Evolutionary conservation across 2,113 vertebrate genomes (phyloP).

Genomic region (Tautogolabrus adspersus): DNA sequence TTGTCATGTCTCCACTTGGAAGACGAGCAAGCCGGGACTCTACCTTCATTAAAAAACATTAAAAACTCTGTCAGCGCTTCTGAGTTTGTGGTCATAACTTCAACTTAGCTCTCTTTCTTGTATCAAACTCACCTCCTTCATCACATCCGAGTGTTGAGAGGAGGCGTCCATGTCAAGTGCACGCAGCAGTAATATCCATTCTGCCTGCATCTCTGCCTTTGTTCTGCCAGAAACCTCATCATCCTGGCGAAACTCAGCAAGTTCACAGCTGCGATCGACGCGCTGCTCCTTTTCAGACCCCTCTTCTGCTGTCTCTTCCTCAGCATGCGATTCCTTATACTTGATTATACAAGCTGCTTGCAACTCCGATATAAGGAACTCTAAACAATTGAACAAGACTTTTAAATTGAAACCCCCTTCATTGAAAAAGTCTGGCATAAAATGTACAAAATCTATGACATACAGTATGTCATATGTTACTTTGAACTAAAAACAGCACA

Average conservation of each 20-base stretch:
- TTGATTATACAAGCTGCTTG: constrained; percentile 74
- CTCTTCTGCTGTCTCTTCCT: constrained; percentile 41
- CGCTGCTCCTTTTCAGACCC: constrained; percentile 75
- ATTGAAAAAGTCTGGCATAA: background rate
- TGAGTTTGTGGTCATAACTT: background rate
- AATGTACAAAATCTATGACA: background rate
- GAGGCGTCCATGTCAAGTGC: constrained; percentile 73
- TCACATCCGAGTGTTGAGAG: constrained; percentile 64
- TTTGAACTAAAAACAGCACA: background rate
- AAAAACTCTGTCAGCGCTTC: background rate
- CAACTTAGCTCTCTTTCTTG: background rate
- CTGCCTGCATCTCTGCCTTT: constrained; percentile 60
- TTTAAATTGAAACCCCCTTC: background rate
- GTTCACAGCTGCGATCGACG: constrained; percentile 9
- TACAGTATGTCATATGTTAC: background rate
- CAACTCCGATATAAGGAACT: constrained; percentile 82
- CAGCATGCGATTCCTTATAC: constrained; percentile 63
- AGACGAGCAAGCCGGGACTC: constrained; percentile 66
- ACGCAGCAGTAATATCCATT: constrained; percentile 72
- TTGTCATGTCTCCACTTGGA: constrained; percentile 59
- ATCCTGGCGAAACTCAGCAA: constrained; percentile 18
- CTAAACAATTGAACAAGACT: constrained; percentile 48
- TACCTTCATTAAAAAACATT: constrained; percentile 68
- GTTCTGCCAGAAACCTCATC: constrained; percentile 21
- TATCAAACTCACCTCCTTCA: constrained; percentile 65